phyloP scores from a whole-genome alignment of 2,113 vertebrate genomes.

The Garra rufa region DNA sequence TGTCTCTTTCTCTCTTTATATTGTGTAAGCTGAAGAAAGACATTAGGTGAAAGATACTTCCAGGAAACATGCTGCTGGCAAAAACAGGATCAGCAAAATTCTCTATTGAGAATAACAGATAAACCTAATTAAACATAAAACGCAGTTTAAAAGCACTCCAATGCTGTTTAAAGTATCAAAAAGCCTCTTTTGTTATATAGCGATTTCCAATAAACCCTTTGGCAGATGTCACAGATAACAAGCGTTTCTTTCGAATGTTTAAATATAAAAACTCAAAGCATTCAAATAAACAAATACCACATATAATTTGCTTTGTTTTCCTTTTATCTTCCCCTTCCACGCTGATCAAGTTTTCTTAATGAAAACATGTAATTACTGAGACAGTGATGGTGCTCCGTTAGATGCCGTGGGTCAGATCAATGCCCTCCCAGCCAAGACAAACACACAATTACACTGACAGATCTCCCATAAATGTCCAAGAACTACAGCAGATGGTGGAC shows the following conservation, averaged over 20 bases:
- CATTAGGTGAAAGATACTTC: neutral
- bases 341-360: constrained; percentile 25
- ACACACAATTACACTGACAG: constrained; percentile 42
- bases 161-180: neutral
- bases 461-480: constrained; percentile 25
- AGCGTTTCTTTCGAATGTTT: neutral
- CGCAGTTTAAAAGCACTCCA: neutral
- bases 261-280: neutral
- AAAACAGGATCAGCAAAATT: neutral
- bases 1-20: constrained; percentile 58
- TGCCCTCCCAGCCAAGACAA: constrained; percentile 36
- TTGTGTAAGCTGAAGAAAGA: neutral
- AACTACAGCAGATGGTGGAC: constrained; percentile 33
- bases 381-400: constrained; percentile 5
- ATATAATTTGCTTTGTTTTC: constrained; percentile 14
- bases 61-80: constrained; percentile 17
- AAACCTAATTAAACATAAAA: constrained; percentile 10
- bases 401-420: constrained; percentile 32
- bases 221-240: constrained; percentile 8
- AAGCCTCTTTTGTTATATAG: neutral
- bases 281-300: neutral
- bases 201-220: constrained; percentile 5
- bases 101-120: constrained; percentile 12
- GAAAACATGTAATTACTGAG: constrained; percentile 36
- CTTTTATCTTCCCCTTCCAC: neutral